Base-by-base conservation (phyloP, 2,797 vertebrate genomes). In the Caiman crocodilus region DNA sequence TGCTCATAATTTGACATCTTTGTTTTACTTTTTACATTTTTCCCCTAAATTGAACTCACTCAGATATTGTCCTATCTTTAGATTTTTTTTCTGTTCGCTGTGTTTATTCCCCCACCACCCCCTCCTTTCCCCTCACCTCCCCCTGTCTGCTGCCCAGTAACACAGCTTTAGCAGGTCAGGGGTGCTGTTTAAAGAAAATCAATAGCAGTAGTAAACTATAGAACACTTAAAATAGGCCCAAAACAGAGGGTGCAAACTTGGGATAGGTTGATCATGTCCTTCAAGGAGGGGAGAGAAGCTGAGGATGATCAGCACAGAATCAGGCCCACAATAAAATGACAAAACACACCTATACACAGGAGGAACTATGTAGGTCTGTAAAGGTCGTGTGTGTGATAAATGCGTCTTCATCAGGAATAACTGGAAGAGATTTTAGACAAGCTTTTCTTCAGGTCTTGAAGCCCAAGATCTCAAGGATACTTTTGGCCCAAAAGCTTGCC, bases 251-350 rank as follows among this genome's bases (percentile, higher is more conserved):
- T 57, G 67, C 1, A 0, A n/a, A 55, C 35, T 8, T 35, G 67
- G 60, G 77, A 74, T 88, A 74, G 1, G 0, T 55, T 0, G 1
- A 28, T 35, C 26, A 13, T 6, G 14, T 83, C 35, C n/a, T 79
- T 35, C 32, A 74, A 50, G 71, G 50, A 14, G 6, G 23, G 64
- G 73, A 25, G 42, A 63, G 71, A 61, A 84, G 56, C 16, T 3
- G n/a, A 56, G 71, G 59, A 32, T 60, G 23, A 32, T 25, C 15
- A 61, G 59, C 23, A 60, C 15, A 83, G 87, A 86, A 92, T 93
- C 69, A 88, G 79, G 86, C 12, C 61, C 35, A 10, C 69, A 32
- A 85, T 81, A 87, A 81, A 95, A 97, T 96, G 95, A 95, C 95
- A 95, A 56, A 71, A 7, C 5, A 5, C 64, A 74, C 73, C 88